Conservation (phyloP, 2,888 invertebrate genomes). For the Orchesella flavescens region DNA sequence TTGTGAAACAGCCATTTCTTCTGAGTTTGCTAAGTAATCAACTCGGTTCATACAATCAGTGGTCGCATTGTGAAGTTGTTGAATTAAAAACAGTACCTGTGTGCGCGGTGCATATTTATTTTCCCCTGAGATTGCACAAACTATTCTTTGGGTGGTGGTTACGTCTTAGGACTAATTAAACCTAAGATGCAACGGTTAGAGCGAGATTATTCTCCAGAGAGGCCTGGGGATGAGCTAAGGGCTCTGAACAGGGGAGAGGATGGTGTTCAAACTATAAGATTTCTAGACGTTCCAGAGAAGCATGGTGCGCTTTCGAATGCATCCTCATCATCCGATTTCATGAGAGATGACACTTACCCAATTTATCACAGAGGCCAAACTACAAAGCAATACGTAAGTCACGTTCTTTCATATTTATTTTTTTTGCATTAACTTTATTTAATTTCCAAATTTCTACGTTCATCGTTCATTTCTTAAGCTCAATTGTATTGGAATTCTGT, state of each 20-base stretch:
- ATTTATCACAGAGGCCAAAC: constrained; percentile 61
- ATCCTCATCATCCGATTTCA: constrained; percentile 67
- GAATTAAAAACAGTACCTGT: neutral
- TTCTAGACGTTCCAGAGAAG: constrained; percentile 67
- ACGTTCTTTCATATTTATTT: too few relatives aligned
- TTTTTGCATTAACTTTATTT: too few relatives aligned
- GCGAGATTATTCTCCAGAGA: constrained; percentile 66
- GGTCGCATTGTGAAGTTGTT: neutral
- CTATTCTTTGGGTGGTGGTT: neutral
- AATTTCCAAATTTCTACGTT: too few relatives aligned
- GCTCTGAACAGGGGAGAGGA: constrained; percentile 69
- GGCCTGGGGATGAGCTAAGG: constrained; percentile 65
- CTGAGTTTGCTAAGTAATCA: neutral
- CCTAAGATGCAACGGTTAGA: constrained; percentile 65
- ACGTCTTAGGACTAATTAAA: too few relatives aligned
- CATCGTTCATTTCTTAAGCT: too few relatives aligned
- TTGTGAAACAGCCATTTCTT: neutral
- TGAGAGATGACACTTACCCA: constrained; percentile 66
- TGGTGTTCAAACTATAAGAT: constrained; percentile 58
- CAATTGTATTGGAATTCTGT: too few relatives aligned
- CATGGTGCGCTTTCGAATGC: constrained; percentile 57
- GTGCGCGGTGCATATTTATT: neutral
- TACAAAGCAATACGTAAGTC: constrained; percentile 56
- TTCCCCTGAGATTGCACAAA: neutral
- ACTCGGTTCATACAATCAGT: neutral